Evolutionary conservation across 64 coral and sea anemone species (phyloP).

Genomic region (Acropora tenuis): DNA sequence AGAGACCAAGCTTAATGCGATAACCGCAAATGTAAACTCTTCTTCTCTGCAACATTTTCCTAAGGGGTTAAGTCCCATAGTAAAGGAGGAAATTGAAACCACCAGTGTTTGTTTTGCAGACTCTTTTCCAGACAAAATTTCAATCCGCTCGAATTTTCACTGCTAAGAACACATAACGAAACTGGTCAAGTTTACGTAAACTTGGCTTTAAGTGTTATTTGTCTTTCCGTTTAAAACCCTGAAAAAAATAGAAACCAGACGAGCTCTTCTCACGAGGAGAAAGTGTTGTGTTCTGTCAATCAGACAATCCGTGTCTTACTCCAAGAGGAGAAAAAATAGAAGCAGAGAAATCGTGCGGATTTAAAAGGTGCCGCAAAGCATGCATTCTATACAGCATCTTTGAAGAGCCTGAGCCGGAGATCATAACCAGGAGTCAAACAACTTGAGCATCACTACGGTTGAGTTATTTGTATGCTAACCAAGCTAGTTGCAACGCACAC

Average conservation of each 20-base stretch:
- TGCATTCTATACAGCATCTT: not conserved
- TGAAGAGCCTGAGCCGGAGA: not conserved
- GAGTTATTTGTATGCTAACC: not conserved
- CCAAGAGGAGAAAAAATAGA: too few relatives aligned
- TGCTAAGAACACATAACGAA: not conserved
- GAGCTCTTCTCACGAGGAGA: too few relatives aligned
- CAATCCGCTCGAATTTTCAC: not conserved
- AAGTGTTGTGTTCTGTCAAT: too few relatives aligned
- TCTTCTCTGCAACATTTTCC: not conserved
- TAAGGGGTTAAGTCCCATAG: not conserved
- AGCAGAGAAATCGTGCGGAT: not conserved
- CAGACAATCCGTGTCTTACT: too few relatives aligned
- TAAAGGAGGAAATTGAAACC: not conserved
- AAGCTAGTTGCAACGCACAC: not conserved
- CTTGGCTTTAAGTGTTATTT: not conserved
- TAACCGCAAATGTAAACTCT: not conserved
- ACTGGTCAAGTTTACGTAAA: not conserved
- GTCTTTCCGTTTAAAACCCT: not conserved
- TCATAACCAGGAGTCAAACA: not conserved
- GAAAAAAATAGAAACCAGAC: not conserved
- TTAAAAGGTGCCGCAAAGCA: not conserved
- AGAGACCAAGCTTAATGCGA: conserved; percentile 5
- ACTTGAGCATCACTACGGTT: not conserved
- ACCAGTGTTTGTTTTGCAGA: not conserved
- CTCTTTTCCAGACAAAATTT: not conserved